Evolutionary conservation across 2,113 vertebrate species (phyloP).

Genomic region (Sinocyclocheilus anshuiensis): DNA sequence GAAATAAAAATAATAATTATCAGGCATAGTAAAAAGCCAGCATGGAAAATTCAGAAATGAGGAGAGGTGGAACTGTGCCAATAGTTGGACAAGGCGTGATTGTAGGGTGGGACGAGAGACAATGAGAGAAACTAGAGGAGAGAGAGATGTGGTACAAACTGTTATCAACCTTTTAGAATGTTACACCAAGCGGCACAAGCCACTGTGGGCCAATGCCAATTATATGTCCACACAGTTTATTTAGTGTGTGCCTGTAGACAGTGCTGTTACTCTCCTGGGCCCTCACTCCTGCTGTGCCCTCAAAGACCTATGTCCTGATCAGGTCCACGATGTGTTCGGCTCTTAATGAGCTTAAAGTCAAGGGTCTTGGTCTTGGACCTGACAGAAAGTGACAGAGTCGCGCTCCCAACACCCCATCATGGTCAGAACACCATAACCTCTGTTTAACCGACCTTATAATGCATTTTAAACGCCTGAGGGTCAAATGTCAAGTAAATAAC

Average conservation of each 20-base stretch:
- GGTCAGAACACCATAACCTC: conserved; percentile 1
- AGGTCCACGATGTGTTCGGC: neutral
- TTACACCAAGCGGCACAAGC: neutral
- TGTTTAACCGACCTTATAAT: conserved; percentile 8
- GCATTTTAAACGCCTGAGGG: neutral
- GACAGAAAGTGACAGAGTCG: neutral
- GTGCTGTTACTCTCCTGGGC: neutral
- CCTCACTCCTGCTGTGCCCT: neutral
- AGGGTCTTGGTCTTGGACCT: neutral
- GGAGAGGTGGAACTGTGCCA: no score
- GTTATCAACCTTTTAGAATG: neutral
- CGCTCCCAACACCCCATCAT: no score
- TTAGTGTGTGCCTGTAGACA: conserved; percentile 3
- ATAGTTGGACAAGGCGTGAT: no score
- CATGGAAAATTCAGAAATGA: no score
- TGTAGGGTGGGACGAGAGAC: no score
- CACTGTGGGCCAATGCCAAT: neutral
- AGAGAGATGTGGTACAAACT: no score
- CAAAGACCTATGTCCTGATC: conserved; percentile 5
- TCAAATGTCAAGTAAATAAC: conserved; percentile 15
- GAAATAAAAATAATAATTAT: no score
- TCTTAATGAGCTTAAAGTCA: conserved; percentile 30
- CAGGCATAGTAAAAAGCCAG: no score
- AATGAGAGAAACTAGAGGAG: no score
- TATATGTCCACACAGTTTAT: conserved; percentile 16